Conservation (phyloP, 2,113 vertebrate species). For the Peromyscus californicus region DNA sequence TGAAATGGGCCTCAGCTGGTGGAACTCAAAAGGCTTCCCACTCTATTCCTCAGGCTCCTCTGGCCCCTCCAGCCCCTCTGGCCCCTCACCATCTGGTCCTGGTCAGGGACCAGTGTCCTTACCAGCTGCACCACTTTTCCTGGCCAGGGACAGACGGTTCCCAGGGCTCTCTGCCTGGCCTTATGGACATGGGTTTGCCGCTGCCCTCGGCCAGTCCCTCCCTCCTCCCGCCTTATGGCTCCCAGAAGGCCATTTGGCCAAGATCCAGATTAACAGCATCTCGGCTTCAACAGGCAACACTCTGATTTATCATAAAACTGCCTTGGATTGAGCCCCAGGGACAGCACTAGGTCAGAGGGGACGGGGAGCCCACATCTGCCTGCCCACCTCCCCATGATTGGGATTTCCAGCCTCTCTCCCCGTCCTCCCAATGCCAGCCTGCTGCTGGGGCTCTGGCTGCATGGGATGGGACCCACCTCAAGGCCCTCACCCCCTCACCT, state of each 20-base stretch:
- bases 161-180: background rate
- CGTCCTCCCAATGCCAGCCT: background rate
- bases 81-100: constrained; percentile 54
- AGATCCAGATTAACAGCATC: background rate
- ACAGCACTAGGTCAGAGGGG: background rate
- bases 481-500: background rate
- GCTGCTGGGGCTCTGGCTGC: fast-evolving
- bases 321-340: constrained; percentile 27
- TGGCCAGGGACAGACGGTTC: constrained; percentile 56
- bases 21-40: background rate
- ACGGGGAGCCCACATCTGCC: background rate
- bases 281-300: background rate
- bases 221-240: constrained; percentile 50
- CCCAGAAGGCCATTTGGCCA: constrained; percentile 67
- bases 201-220: background rate
- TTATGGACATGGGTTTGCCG: background rate
- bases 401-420: background rate
- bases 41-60: too few relatives aligned
- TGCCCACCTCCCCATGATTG: background rate
- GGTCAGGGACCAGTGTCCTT: background rate
- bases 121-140: background rate
- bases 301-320: constrained; percentile 60
- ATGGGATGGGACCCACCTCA: fast-evolving
- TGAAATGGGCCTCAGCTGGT: background rate
- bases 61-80: background rate